Base-by-base conservation (phyloP, 2,113 vertebrate genomes). In the Gila orcuttii region DNA sequence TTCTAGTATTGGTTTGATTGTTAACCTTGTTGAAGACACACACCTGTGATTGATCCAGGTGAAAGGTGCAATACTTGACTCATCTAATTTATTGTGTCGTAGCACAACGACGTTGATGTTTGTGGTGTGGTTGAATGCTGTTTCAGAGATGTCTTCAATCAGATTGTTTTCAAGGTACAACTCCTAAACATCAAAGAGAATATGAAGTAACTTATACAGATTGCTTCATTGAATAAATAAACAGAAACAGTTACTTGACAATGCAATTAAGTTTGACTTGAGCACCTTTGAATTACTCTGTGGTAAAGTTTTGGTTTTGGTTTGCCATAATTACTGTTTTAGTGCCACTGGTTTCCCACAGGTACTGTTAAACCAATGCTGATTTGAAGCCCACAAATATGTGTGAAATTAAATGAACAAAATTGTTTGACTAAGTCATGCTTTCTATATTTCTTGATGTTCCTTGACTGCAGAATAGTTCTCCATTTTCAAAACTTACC, bases 31-130 rank as follows among this genome's bases (percentile, higher is more conserved):
- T 47, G 64, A 13, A 5, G 71, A 21, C 90, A 94, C 91, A 93
- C 90, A 99, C 98, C 96, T 95, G 91, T 97, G 97, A 87, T 97
- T 95, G 91, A 99, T 96, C 98, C 98, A 99, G 64, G 97, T 96
- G 90, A 97, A 84, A 12, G 97, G 96, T 62, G 96, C 96, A 83
- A 99, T 98, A 86, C 96, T 94, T 6, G 93, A 94, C 91, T 99
- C 98, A 78, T 99, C 97, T 88, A 99, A 92, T 89, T 95, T 95
- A 92, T 99, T 99, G 64, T 98, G 94, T 84, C 96, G 94, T 80
- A 99, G 90, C 86, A 96, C 95, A 85, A 99, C 91, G 25, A 97
- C 88, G 11, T 96, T 97, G 81, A 99, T 96, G 88, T 93, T 96
- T 82, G 86, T 93, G 68, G 96, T 98, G 15, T 95, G 93, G 87